Percentiles rank a stretch among this genome's conserved stretches.
These are phyloP conservation scores for Byasa hedistus DNA, from an alignment of 2,888 invertebrate genomes.

Conservation along the genomic window DNA sequence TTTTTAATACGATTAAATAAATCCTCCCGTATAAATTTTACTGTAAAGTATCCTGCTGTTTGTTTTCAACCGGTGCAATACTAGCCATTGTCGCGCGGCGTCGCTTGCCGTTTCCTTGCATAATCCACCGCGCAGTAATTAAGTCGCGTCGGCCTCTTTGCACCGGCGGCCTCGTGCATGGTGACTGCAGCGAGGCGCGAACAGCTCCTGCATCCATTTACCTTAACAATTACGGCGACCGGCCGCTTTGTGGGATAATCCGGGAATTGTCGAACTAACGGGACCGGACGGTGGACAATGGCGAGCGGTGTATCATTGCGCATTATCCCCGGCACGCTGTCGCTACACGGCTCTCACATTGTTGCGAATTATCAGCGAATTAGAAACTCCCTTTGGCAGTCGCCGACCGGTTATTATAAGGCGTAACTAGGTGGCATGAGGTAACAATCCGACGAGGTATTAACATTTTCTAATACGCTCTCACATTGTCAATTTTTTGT, in stretches of 20 bases:
- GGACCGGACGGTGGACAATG: slow-evolving; percentile 59
- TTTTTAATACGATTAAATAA: slow-evolving; percentile 45
- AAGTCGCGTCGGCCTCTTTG: slow-evolving; percentile 61
- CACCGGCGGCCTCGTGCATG: slow-evolving; percentile 52
- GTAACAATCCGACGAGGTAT: slow-evolving; percentile 29
- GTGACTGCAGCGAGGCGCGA: slow-evolving; percentile 75
- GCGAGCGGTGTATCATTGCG: slow-evolving; percentile 70
- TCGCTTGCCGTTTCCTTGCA: slow-evolving; percentile 61
- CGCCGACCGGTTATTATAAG: slow-evolving; percentile 55
- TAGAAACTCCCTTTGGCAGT: slow-evolving; percentile 63
- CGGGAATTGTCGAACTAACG: slow-evolving; percentile 69
- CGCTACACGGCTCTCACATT: slow-evolving; percentile 57
- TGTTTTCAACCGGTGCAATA: slow-evolving; percentile 59
- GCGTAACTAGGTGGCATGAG: slow-evolving; percentile 76
- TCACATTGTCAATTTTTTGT: slow-evolving; percentile 32
- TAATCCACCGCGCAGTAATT: slow-evolving; percentile 67
- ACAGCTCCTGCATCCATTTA: slow-evolving; percentile 64
- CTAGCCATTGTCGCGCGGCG: slow-evolving; percentile 55
- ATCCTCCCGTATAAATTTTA: slow-evolving; percentile 33
- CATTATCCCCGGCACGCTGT: slow-evolving; percentile 65
- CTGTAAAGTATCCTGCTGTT: slow-evolving; percentile 60
- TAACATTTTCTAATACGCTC: slow-evolving; percentile 28
- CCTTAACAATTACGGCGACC: slow-evolving; percentile 44
- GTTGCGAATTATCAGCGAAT: slow-evolving; percentile 75
- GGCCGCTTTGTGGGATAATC: slow-evolving; percentile 74